phyloP scores from a whole-genome alignment of 2,113 vertebrate genomes.

The Xiphias gladius region DNA sequence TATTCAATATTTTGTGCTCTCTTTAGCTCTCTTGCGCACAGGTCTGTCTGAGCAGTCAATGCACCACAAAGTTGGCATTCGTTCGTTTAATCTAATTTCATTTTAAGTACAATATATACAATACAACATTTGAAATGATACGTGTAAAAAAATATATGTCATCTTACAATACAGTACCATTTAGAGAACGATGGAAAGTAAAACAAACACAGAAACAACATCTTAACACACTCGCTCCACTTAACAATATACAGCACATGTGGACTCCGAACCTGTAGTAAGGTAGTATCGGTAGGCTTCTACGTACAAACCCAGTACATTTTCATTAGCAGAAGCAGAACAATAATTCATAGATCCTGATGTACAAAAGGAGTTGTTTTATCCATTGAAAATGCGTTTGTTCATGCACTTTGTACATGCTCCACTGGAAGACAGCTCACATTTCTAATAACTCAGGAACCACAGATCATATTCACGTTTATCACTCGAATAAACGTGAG shows the following conservation, averaged over 20 bases:
- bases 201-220: constrained; percentile 77
- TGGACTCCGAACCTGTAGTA: constrained; percentile 56
- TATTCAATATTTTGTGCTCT: constrained; percentile 20
- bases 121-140: constrained; percentile 83
- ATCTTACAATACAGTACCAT: constrained; percentile 87
- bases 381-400: constrained; percentile 70
- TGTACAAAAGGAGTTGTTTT: constrained; percentile 58
- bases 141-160: constrained; percentile 88
- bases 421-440: constrained; percentile 75
- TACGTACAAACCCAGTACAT: constrained; percentile 67
- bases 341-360: constrained; percentile 67
- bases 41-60: constrained; percentile 16
- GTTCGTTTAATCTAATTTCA: constrained; percentile 77
- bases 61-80: constrained; percentile 68
- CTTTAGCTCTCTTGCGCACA: background rate
- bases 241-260: constrained; percentile 65
- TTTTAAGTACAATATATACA: constrained; percentile 83
- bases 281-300: constrained; percentile 65
- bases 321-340: constrained; percentile 68
- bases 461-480: constrained; percentile 49
- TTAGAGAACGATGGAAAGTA: constrained; percentile 76
- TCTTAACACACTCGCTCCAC: constrained; percentile 72
- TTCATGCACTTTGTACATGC: constrained; percentile 82
- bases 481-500: constrained; percentile 26
- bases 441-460: constrained; percentile 45